Percentiles rank a stretch among this genome's conserved stretches.
phyloP scores from a whole-genome alignment of 2,113 vertebrate species.

The Lycocorax pyrrhopterus region DNA sequence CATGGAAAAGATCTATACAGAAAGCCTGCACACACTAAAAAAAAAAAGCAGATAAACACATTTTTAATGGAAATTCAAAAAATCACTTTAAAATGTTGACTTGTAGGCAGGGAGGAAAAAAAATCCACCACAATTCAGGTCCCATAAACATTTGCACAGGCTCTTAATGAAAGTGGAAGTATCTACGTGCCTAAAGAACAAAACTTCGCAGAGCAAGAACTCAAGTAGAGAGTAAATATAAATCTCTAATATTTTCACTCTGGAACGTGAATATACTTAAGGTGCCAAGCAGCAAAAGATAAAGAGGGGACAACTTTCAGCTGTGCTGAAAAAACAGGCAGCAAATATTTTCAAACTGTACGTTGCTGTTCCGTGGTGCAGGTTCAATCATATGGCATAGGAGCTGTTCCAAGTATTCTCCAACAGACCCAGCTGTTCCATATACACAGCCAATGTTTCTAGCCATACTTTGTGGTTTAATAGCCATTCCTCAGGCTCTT shows the following conservation, averaged over 20 bases:
- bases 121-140: neutral
- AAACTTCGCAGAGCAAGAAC: neutral
- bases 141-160: neutral
- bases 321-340: neutral
- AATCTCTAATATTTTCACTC: neutral
- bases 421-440: neutral
- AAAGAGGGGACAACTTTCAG: neutral
- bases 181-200: neutral
- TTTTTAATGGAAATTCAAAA: neutral
- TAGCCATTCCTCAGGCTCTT: neutral
- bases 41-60: neutral
- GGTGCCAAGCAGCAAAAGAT: neutral
- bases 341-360: neutral
- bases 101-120: neutral
- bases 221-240: neutral
- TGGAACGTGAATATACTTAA: neutral
- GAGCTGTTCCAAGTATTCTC: neutral
- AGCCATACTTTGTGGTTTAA: neutral
- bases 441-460: neutral
- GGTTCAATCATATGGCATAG: rapidly evolving
- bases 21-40: neutral
- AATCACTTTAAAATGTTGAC: neutral
- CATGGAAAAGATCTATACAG: neutral
- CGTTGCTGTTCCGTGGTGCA: neutral
- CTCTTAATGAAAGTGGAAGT: neutral